Conservation (phyloP, 2,113 vertebrate species). For the Calidris pygmaea region DNA sequence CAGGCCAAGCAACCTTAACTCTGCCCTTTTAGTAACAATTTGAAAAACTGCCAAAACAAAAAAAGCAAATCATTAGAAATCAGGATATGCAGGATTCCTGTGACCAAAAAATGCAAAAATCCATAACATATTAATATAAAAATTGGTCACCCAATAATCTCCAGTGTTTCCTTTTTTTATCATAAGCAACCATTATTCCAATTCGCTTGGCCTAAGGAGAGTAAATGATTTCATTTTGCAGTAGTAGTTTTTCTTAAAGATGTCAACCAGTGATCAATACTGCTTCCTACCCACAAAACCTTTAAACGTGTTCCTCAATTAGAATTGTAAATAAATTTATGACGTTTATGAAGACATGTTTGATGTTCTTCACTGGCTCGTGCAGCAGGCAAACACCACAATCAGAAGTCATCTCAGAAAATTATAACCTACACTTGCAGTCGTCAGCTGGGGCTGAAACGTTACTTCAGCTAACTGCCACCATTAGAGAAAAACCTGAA, state of each 20-base stretch:
- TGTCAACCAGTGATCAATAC: not conserved
- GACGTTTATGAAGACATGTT: not conserved
- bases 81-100: not conserved
- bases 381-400: not conserved
- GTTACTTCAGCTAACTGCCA: conserved; percentile 7
- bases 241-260: conserved; percentile 8
- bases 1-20: not conserved
- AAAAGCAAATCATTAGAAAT: not conserved
- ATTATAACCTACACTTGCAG: not conserved
- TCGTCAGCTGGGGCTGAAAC: not conserved
- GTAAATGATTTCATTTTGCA: not conserved
- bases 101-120: not conserved
- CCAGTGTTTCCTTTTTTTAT: not conserved
- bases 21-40: not conserved
- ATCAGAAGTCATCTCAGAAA: not conserved
- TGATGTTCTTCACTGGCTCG: not conserved
- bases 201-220: not conserved
- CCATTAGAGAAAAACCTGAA: not conserved
- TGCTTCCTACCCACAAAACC: not conserved
- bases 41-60: not conserved
- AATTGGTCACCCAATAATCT: not conserved
- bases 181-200: not conserved
- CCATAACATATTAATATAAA: not conserved
- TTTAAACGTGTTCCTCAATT: not conserved
- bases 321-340: not conserved